Conservation (phyloP, 2,888 invertebrate species). For the Apamea epomidion region DNA sequence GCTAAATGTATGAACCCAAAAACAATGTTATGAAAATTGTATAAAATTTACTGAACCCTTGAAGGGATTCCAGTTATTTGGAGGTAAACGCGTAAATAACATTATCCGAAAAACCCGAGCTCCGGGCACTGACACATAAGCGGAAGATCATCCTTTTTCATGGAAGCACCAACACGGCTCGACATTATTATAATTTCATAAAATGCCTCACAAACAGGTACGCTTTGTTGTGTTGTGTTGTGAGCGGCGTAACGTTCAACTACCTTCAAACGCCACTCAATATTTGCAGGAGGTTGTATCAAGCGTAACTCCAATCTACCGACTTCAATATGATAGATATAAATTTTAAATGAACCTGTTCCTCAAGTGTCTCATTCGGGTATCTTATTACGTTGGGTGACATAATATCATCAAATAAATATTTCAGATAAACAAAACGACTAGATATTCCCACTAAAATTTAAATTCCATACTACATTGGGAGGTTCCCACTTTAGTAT, state of each 20-base stretch:
- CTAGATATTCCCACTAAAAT: slow-evolving; percentile 1
- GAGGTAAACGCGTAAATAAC: slow-evolving; percentile 69
- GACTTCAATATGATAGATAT: neutral
- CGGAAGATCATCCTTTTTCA: slow-evolving; percentile 71
- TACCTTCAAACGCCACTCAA: slow-evolving; percentile 13
- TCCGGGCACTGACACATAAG: slow-evolving; percentile 65
- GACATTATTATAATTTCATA: slow-evolving; percentile 70
- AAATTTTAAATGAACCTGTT: slow-evolving; percentile 10
- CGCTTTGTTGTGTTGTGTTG: slow-evolving; percentile 14
- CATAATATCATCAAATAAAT: slow-evolving; percentile 22
- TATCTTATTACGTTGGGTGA: slow-evolving; percentile 1
- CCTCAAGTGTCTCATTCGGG: neutral
- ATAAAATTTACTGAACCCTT: slow-evolving; percentile 50
- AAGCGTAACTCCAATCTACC: slow-evolving; percentile 8
- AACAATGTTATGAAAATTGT: slow-evolving; percentile 45
- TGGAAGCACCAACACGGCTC: slow-evolving; percentile 54
- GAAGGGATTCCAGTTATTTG: slow-evolving; percentile 62
- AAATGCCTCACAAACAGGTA: slow-evolving; percentile 52
- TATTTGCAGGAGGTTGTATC: slow-evolving; percentile 18
- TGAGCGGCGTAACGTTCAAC: slow-evolving; percentile 10
- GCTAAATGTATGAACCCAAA: slow-evolving; percentile 2
- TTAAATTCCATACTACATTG: slow-evolving; percentile 8
- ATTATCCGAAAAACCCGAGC: slow-evolving; percentile 68
- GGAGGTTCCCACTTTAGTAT: slow-evolving; percentile 15
- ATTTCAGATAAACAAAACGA: slow-evolving; percentile 21